Percentiles rank a stretch among this genome's conserved stretches.
These are phyloP conservation scores for Drosophila micromelanica DNA, from an alignment of 1,140 invertebrate genomes.

Conservation along the genomic window DNA sequence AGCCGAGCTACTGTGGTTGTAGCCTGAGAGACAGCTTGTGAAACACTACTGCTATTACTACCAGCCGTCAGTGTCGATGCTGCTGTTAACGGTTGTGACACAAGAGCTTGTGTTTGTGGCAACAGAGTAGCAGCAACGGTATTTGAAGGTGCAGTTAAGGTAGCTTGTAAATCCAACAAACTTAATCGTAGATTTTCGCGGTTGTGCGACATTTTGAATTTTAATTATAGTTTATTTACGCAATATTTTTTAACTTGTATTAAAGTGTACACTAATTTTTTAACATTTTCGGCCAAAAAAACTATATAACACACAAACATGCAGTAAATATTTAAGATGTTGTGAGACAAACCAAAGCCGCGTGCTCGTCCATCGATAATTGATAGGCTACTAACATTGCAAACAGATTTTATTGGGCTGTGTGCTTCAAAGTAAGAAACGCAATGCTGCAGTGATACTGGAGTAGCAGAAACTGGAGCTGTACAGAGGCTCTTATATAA, in stretches of 20 bases:
- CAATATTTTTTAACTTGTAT: constrained; percentile 8
- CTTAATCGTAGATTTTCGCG: constrained; percentile 82
- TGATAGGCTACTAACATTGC: constrained; percentile 37
- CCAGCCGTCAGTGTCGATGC: constrained; percentile 26
- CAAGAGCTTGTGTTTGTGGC: constrained; percentile 45
- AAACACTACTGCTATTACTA: constrained; percentile 63
- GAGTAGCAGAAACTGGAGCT: constrained; percentile 21
- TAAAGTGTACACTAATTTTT: constrained; percentile 39
- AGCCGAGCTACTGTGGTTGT: constrained; percentile 75
- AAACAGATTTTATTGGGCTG: constrained; percentile 3
- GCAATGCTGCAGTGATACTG: constrained; percentile 6
- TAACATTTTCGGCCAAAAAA: constrained; percentile 6
- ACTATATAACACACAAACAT: neutral
- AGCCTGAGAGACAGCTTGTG: constrained; percentile 77
- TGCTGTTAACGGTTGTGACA: constrained; percentile 19
- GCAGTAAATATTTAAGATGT: neutral
- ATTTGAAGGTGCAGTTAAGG: constrained; percentile 70
- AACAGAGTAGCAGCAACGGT: constrained; percentile 59
- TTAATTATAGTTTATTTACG: constrained; percentile 18
- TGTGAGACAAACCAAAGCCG: constrained; percentile 1
- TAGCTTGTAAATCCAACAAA: constrained; percentile 78
- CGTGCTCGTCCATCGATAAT: constrained; percentile 31
- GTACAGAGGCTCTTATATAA: constrained; percentile 20
- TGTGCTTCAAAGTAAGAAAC: constrained; percentile 2
- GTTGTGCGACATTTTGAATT: constrained; percentile 74